Evolutionary conservation across 2,888 invertebrate species (phyloP), one percentile per base, ranked within the genome.

Genomic region (Diaperis boleti): DNA sequence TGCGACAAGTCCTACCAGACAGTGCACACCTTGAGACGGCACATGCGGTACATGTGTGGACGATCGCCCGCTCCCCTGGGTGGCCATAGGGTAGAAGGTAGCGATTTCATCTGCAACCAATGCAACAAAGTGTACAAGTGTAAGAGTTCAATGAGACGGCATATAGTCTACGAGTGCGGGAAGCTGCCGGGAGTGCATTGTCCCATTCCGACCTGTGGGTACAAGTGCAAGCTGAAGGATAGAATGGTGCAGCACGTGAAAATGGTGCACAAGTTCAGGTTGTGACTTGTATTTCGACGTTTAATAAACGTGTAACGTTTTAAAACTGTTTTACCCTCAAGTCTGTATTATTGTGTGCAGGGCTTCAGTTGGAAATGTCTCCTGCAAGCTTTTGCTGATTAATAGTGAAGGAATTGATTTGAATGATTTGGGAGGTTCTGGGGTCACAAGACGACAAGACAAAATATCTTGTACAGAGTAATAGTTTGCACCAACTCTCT

Each of bases 101-200:
- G 74, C 54, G 68, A 72, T 45, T 76, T 66, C 64, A 69, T 52
- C 33, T 67, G 67, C 42, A 22, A 47, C 7, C 35, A 52, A 18
- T 68, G 68, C 22, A 17, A 29, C 1, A 68, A 65, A 31, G 45
- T 4, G 1, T 68, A 69, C 33, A 60, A 62, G 31, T 42, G 11
- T 33, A 47, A 49, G 7, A 26, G 67, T 11, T 62, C 60, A 10
- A 15, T 69, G 15, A 55, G 67, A 52, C 57, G 77, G 14, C 78
- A 78, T 62, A 59, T 75, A 18, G 70, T 74, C 6, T 74, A 75
- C 49, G 75, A 76, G 50, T 78, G 78, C 33, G 72, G 73, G 1
- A 76, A 78, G 56, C 60, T 67, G 18, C 71, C 75, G 1, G 72
- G 67, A 6, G 70, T 77, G 5, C 55, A 67, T 10, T 78, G 78